Evolutionary conservation across 2,797 vertebrate genomes (phyloP), one percentile per base, ranked within the genome.

Genomic region (Leuciscus waleckii): DNA sequence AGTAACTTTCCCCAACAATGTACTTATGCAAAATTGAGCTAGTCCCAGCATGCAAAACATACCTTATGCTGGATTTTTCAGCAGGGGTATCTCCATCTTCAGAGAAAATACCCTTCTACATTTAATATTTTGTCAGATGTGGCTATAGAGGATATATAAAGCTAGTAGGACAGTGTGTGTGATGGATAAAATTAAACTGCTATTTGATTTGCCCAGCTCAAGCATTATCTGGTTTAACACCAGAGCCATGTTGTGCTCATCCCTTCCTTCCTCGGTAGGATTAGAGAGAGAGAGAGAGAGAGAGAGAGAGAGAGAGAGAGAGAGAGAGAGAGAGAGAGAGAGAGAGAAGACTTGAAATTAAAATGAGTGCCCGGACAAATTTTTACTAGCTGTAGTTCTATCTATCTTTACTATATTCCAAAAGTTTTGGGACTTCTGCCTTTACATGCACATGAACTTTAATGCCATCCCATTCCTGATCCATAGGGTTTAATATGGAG

Each of bases 211-310:
- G 37, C 46, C 10, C 73, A 79, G 71, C 73, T 74, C 61, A 80
- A 77, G 75, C 63, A 79, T 88, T 85, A 88, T 88, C 83, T 71
- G 74, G 46, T 71, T 83, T 83, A 83, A 87, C 39, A 83, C 85
- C 68, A 87, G 43, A 67, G 81, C 81, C 80, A 35, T 43, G 68
- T 37, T 68, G 19, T 58, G 56, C 56, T 81, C 73, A 63, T 78
- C 79, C 75, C 58, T 49, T 56, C 23, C 32, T 58, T 71, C 75
- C 46, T 85, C 43, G 4, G 21, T 19, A 54, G 83, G 87, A 85
- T 87, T 85, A 85, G 56, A 7, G 51, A 43, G 37, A 74, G 39
- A 65, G 46, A 70, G 23, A 65, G 61, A 61, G 32, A 65, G 68
- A 39, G 67, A 73, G 35, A 69, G 68, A 41, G 67, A 68, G 46